Evolutionary conservation across 2,888 invertebrate species (phyloP).

Genomic region (Archaeoteleia sp.): DNA sequence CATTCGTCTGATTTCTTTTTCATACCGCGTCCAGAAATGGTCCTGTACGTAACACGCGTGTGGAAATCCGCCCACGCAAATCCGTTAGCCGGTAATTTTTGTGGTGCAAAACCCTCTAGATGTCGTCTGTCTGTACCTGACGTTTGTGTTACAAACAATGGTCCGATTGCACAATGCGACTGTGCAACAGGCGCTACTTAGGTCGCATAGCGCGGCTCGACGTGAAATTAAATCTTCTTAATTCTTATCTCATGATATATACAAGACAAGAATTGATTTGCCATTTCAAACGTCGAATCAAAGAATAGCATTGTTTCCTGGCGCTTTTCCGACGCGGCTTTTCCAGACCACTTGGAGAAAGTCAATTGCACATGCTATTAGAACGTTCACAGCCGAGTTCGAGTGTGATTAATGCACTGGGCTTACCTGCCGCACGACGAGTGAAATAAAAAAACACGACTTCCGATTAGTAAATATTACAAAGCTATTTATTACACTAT

Average conservation of each 20-base stretch:
- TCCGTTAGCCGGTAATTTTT: constrained; percentile 32
- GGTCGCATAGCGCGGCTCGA: constrained; percentile 13
- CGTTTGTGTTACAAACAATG: constrained; percentile 44
- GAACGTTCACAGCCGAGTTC: too few species aligned
- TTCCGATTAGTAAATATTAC: too few species aligned
- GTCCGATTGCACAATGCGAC: constrained; percentile 42
- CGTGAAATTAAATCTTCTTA: constrained; percentile 30
- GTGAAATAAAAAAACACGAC: too few species aligned
- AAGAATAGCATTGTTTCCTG: constrained; percentile 29
- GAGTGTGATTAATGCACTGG: too few species aligned
- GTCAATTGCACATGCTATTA: too few species aligned
- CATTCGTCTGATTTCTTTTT: constrained; percentile 25
- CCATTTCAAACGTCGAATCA: constrained; percentile 25
- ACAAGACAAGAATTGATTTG: constrained; percentile 40
- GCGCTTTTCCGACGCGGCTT: constrained; percentile 1
- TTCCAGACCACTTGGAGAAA: too few species aligned
- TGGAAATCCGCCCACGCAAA: constrained; percentile 50
- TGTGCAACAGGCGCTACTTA: constrained; percentile 23
- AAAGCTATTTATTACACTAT: too few species aligned
- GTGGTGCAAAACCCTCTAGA: constrained; percentile 19
- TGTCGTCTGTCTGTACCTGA: constrained; percentile 35
- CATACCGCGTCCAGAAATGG: constrained; percentile 35
- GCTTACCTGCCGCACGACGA: too few species aligned
- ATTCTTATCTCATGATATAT: constrained; percentile 35
- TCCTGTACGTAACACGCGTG: constrained; percentile 45